Conservation (phyloP, 2,888 invertebrate species). For the Monopis laevigella region DNA sequence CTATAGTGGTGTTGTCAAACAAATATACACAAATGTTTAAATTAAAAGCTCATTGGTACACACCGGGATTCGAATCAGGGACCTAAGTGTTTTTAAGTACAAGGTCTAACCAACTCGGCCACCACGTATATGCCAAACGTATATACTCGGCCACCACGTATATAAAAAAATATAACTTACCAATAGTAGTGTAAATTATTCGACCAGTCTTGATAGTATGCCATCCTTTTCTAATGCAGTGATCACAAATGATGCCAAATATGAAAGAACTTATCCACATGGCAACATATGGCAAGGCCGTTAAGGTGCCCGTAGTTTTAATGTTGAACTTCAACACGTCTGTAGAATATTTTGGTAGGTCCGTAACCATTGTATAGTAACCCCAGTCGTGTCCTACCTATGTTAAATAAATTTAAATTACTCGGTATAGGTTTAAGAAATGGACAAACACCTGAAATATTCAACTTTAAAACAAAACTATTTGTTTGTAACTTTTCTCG, state of each 20-base stretch:
- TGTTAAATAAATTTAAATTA: conserved; percentile 13
- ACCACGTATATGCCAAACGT: no score
- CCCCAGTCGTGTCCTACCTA: conserved; percentile 71
- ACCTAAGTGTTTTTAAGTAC: no score
- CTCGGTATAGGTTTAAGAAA: not conserved
- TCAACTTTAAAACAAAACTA: no score
- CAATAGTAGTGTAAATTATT: conserved; percentile 74
- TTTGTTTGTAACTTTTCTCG: no score
- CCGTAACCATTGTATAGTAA: conserved; percentile 77
- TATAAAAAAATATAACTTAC: conserved; percentile 48
- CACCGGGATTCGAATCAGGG: no score
- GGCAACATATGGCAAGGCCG: conserved; percentile 72
- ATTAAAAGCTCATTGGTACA: no score
- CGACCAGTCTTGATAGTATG: conserved; percentile 68
- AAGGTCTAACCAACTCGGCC: no score
- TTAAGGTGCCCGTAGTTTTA: conserved; percentile 68
- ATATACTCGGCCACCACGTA: no score
- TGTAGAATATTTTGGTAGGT: conserved; percentile 74
- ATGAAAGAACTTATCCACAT: conserved; percentile 73
- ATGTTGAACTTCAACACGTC: conserved; percentile 72
- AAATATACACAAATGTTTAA: no score
- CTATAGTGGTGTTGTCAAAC: no score
- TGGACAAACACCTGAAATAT: no score
- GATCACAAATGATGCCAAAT: conserved; percentile 75
- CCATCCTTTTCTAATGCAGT: conserved; percentile 68